A percentile compares a stretch with the other conserved stretches of the same genome.
Conservation (phyloP, 1,140 invertebrate genomes). For the Leptonema lineaticorne region DNA sequence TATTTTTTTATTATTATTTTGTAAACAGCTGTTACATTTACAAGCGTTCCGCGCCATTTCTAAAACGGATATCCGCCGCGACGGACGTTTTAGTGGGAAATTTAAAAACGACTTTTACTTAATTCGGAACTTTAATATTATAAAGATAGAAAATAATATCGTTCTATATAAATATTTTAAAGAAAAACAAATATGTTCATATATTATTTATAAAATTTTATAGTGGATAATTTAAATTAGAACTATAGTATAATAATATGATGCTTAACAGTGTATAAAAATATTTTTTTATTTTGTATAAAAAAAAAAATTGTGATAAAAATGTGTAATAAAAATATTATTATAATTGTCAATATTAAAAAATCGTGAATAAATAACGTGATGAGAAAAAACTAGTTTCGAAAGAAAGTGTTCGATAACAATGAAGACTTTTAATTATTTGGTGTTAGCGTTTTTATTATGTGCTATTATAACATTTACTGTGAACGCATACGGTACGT, state of each 20-base stretch:
- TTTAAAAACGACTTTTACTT: too few relatives aligned
- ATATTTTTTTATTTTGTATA: too few relatives aligned
- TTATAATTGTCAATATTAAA: neutral
- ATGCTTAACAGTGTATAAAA: too few relatives aligned
- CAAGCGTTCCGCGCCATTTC: constrained; percentile 39
- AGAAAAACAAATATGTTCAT: too few relatives aligned
- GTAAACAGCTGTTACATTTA: constrained; percentile 24
- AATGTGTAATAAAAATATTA: neutral
- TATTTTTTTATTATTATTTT: constrained; percentile 27
- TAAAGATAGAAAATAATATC: too few relatives aligned
- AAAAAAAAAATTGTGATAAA: too few relatives aligned
- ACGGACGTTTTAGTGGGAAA: constrained; percentile 29
- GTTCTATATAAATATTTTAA: too few relatives aligned
- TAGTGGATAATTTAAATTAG: too few relatives aligned
- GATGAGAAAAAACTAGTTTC: constrained; percentile 6
- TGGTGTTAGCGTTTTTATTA: constrained; percentile 3
- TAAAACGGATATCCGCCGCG: constrained; percentile 39
- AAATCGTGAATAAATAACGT: neutral
- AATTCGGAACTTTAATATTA: too few relatives aligned
- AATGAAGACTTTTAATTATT: constrained; percentile 18
- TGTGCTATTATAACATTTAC: constrained; percentile 1
- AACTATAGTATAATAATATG: too few relatives aligned
- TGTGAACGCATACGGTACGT: constrained; percentile 8
- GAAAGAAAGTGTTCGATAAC: constrained; percentile 6
- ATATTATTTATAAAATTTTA: too few relatives aligned